A percentile compares a stretch with the other conserved stretches of the same genome.
phyloP scores from a whole-genome alignment of 2,113 vertebrate genomes.

The Anguilla japonica region DNA sequence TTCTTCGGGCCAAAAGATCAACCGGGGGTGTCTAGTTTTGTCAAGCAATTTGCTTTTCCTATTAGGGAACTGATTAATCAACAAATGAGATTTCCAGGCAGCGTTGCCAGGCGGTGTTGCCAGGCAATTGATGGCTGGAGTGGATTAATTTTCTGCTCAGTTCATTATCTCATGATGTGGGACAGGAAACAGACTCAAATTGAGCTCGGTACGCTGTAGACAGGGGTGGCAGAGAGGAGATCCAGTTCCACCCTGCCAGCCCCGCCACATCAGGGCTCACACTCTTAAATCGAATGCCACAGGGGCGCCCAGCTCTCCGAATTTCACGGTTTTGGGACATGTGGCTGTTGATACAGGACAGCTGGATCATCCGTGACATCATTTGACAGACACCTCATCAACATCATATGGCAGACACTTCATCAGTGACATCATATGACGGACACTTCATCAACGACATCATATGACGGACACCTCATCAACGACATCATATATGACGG shows the following conservation, averaged over 20 bases:
- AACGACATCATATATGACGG: too few species aligned
- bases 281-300: not conserved
- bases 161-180: conserved; percentile 41
- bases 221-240: not conserved
- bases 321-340: not conserved
- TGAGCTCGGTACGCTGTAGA: conserved; percentile 10
- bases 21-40: conserved; percentile 15
- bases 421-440: too few species aligned
- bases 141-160: conserved; percentile 50
- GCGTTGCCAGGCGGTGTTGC: conserved; percentile 36
- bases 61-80: conserved; percentile 51
- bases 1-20: conserved; percentile 5
- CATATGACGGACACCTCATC: too few species aligned
- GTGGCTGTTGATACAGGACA: not conserved
- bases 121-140: conserved; percentile 35
- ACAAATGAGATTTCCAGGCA: conserved; percentile 44
- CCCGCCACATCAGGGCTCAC: not conserved
- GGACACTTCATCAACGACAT: too few species aligned
- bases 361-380: too few species aligned
- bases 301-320: not conserved
- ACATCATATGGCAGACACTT: too few species aligned
- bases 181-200: conserved; percentile 27
- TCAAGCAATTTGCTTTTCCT: conserved; percentile 33
- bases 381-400: too few species aligned
- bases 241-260: conserved; percentile 19